Evolutionary conservation across 1,140 invertebrate genomes (phyloP).

Genomic region (Aphelenchoides besseyi): DNA sequence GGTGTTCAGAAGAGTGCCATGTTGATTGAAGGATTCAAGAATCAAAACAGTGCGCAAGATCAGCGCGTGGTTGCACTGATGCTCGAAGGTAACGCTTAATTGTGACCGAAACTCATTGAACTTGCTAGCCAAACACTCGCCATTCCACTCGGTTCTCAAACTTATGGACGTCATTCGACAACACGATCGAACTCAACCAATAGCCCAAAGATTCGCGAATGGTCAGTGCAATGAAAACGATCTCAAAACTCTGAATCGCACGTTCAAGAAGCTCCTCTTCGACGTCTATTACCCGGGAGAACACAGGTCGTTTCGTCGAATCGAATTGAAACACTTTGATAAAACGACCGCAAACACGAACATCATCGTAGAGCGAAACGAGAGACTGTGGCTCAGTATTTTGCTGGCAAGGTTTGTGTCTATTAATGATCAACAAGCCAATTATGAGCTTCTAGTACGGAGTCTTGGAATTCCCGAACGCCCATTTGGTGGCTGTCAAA

Average conservation of each 20-base stretch:
- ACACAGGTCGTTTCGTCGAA: background rate
- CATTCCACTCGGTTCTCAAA: background rate
- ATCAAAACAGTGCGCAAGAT: background rate
- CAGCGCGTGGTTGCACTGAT: background rate
- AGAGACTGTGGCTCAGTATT: conserved; percentile 4
- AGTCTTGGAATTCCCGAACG: background rate
- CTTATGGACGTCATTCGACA: background rate
- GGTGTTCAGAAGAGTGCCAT: conserved; percentile 9
- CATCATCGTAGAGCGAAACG: background rate
- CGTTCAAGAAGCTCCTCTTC: conserved; percentile 3
- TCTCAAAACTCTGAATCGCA: background rate
- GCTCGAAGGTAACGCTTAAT: background rate
- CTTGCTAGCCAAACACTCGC: conserved; percentile 7
- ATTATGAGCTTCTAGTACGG: background rate
- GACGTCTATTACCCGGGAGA: background rate
- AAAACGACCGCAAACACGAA: background rate
- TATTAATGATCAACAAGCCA: background rate
- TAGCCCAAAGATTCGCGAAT: background rate
- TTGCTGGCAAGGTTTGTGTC: conserved; percentile 3
- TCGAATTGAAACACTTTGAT: conserved; percentile 13
- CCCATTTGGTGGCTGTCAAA: conserved; percentile 2
- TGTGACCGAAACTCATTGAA: background rate
- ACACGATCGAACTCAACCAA: background rate
- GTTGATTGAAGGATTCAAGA: conserved; percentile 16
- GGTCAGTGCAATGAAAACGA: background rate